Percentiles rank a stretch among this genome's conserved stretches.
These are phyloP conservation scores for Numenius arquata DNA, from an alignment of 2,113 vertebrate species.

Conservation along the genomic window DNA sequence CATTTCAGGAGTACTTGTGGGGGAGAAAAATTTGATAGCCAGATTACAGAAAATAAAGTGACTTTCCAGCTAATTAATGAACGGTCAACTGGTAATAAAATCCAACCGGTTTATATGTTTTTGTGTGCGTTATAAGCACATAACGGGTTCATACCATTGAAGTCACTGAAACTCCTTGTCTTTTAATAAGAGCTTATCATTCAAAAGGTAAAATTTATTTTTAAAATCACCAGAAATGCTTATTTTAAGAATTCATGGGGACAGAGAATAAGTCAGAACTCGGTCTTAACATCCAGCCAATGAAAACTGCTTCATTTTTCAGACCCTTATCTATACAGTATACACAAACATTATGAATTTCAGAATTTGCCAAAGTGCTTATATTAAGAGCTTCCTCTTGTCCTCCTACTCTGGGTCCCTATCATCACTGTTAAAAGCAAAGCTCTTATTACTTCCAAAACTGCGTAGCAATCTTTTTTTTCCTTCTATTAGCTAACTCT, in stretches of 20 bases:
- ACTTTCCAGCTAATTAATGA: background rate
- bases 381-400: background rate
- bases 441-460: background rate
- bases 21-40: background rate
- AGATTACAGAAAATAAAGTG: background rate
- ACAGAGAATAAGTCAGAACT: background rate
- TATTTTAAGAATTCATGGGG: background rate
- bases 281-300: background rate
- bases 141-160: fast-evolving
- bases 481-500: background rate
- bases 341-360: background rate
- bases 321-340: background rate
- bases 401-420: background rate
- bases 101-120: background rate
- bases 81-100: background rate
- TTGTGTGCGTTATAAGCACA: background rate
- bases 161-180: background rate
- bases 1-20: slow-evolving; percentile 5
- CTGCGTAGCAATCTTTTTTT: background rate
- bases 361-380: background rate
- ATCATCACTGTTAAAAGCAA: background rate
- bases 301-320: background rate
- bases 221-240: background rate
- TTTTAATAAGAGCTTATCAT: background rate
- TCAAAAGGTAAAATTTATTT: background rate